Conservation (phyloP, 2,888 invertebrate species). For the Byasa hedistus region DNA sequence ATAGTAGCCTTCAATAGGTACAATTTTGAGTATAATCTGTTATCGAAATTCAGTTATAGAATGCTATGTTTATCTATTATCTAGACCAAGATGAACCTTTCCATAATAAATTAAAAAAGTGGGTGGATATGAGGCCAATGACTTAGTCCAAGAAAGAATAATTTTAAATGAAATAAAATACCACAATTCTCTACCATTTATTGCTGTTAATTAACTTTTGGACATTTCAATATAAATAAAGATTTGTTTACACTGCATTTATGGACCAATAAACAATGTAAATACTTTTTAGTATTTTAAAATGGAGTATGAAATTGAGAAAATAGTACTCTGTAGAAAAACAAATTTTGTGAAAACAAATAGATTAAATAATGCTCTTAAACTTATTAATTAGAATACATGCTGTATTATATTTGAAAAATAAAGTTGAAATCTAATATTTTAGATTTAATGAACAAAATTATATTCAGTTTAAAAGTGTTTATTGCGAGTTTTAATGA, state of each 20-base stretch:
- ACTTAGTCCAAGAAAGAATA: neutral
- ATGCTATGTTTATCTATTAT: neutral
- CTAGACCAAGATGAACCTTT: neutral
- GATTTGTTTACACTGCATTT: neutral
- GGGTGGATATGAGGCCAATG: neutral
- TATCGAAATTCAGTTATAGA: neutral
- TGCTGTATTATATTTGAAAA: constrained; percentile 6
- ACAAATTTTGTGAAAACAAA: neutral
- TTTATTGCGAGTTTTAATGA: constrained; percentile 9
- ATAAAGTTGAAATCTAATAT: neutral
- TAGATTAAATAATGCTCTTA: neutral
- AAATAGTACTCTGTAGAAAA: neutral
- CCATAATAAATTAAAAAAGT: neutral
- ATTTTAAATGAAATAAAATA: constrained; percentile 14
- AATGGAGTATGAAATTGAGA: neutral
- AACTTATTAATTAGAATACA: constrained; percentile 4
- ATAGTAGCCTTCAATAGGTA: no score
- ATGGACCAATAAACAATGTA: neutral
- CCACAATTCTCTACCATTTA: constrained; percentile 15
- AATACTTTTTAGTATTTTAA: neutral
- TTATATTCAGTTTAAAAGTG: constrained; percentile 7
- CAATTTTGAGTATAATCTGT: neutral
- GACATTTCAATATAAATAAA: constrained; percentile 5
- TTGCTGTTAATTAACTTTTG: constrained; percentile 16
- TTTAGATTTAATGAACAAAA: neutral